Evolutionary conservation across 30 jellyfish, hydroid and myxozoan genomes (phyloP), one percentile per base, ranked within the genome.

Genomic region (Pseudorhiza aurosa): DNA sequence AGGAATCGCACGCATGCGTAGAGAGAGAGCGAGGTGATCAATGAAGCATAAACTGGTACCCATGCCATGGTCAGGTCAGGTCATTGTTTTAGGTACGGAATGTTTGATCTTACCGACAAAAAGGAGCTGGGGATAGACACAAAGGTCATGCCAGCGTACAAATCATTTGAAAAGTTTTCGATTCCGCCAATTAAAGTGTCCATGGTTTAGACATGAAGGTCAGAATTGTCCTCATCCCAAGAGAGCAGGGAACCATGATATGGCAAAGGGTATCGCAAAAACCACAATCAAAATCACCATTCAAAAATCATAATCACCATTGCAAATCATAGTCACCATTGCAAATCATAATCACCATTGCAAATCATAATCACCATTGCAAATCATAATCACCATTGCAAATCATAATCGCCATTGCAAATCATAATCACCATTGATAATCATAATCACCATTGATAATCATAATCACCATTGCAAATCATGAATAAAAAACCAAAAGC

Each of bases 1-100:
- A 39, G 28, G 69, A 65, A 35, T 35, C 59, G 25, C 12, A 47
- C 91, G 84, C 91, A 80, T 80, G 83, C 91, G 91, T 67, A 40
- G 27, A 27, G 47, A n/a, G n/a, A 18, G 40, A 35, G 56, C 46
- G 27, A 15, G 75, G 53, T 14, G 82, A 45, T 70, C 91, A 80
- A 36, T 56, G 84, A 80, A 80, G 82, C 91, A 80, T 80, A 84
- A 62, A 65, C 91, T 21, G 91, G 91, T 80, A 43, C 51, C 18
- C 75, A 58, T 75, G 77, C 45, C 55, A 71, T 25, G 37, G 59
- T 65, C 91, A 80, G 91, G 91, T 80, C 91, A 80, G 69, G 27
- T 59, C 57, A 80, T 80, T 80, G 91, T 80, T 80, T 65, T 56
- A 72, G 77, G 42, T 28, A 44, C 43, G 21, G 22, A 64, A 22